Percentiles rank a stretch among this genome's conserved stretches.
phyloP scores from a whole-genome alignment of 2,797 vertebrate genomes.

The Valencia hispanica region DNA sequence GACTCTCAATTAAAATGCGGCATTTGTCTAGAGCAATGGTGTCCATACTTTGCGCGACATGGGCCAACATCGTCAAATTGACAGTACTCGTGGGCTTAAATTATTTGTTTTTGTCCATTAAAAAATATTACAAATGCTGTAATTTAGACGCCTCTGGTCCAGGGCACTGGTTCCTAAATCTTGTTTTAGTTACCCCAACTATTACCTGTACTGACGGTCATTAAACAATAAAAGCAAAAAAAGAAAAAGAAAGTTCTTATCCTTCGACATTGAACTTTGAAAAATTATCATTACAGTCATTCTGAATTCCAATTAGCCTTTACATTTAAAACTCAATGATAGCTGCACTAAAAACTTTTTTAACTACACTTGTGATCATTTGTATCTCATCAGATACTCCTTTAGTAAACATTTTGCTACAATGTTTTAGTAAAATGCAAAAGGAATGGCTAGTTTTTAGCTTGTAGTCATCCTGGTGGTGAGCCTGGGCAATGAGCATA shows the following conservation, averaged over 20 bases:
- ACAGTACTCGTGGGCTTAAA: not conserved
- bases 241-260: not conserved
- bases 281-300: not conserved
- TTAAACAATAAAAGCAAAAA: not conserved
- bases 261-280: not conserved
- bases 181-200: not conserved
- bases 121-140: not conserved
- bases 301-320: not conserved
- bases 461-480: not conserved
- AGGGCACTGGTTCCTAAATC: no score
- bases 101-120: not conserved
- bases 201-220: not conserved
- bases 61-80: not conserved
- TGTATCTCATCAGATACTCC: not conserved
- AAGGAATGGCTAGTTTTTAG: not conserved
- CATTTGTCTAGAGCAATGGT: constrained; percentile 56
- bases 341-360: not conserved
- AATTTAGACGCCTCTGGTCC: no score
- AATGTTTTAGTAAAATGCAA: not conserved
- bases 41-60: not conserved
- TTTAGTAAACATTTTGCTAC: not conserved
- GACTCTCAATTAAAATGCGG: not conserved
- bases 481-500: not conserved
- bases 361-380: not conserved
- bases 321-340: no score